Evolutionary conservation across 2,113 vertebrate genomes (phyloP), one percentile per base, ranked within the genome.

Genomic region (Eublepharis macularius): DNA sequence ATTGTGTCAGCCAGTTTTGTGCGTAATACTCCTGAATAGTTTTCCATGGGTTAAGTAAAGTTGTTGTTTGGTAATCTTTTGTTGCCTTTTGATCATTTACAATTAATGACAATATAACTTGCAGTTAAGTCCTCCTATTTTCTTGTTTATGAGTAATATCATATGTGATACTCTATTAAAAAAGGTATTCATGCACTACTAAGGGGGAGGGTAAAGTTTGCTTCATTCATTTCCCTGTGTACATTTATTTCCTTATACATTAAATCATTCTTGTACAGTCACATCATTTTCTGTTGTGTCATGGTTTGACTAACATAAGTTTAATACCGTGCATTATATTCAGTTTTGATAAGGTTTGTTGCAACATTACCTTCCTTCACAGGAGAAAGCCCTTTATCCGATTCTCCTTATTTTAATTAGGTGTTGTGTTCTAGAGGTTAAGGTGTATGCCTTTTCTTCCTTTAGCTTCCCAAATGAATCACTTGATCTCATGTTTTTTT

Each of bases 181-280:
- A 78, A 83, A 87, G 85, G 54, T 13, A 21, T 26, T 83, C 93
- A 94, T 94, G 92, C 92, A 94, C 92, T 94, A 92, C 91, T 90
- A 84, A 76, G 74, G 85, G 92, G 91, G 88, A 92, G 88, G 21
- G 82, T 90, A 80, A 77, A 88, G 91, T 92, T 81, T 86, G 75
- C 17, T 81, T 87, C 93, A 89, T 94, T 81, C 89, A 24, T 90
- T 90, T 87, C 82, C 51, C 73, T 60, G 57, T 93, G 91, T 94
- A 11, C 43, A 21, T 86, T 80, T 74, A 36, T 80, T 80, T 74
- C 80, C 82, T 92, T 90, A 83, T 92, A 86, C 82, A 84, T 80
- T 91, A 93, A 92, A 84, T 73, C 79, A 65, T 0, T 86, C 83
- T 11, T 81, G 69, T 86, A 90, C 72, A 83, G 29, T 92, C 87